Evolutionary conservation across 1,140 invertebrate genomes (phyloP), one percentile per base, ranked within the genome.

Genomic region (Paraescarpia echinospica): DNA sequence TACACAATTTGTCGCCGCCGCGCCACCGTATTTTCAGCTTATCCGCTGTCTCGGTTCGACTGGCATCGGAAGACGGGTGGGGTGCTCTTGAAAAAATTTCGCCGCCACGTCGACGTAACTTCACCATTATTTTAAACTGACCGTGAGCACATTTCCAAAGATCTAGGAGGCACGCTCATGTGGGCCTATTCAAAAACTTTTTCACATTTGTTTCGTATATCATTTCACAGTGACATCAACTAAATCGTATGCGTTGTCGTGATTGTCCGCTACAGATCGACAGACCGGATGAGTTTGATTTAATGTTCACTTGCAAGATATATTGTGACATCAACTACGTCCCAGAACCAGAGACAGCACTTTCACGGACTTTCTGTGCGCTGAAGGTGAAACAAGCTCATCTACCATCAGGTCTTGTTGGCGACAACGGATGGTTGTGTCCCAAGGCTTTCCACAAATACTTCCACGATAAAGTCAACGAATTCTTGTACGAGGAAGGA

Each of bases 201-300:
- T n/a, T n/a, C n/a, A n/a, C n/a, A n/a, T n/a, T n/a, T n/a, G n/a
- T n/a, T n/a, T n/a, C n/a, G n/a, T n/a, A n/a, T n/a, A n/a, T n/a
- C n/a, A n/a, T n/a, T n/a, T n/a, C n/a, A n/a, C n/a, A n/a, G n/a
- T n/a, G n/a, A n/a, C 48, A 18, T 77, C 59, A 77, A 77, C 9
- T 14, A 31, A 2, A 27, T 77, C 59, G 18, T 14, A 31, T 77
- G 22, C 4, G 22, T 77, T 77, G 22, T 77, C 27, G 9, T 77
- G 8, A 77, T 77, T 31, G 22, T 77, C 22, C 22, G 22, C 22
- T 77, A 77, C 59, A 90, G 90, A 90, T 90, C 35, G 90, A 90
- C 35, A 90, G 35, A 41, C 18, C 90, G 18, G 90, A 90, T 90
- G 90, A 90, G 90, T 90, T 35, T 41, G 90, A 90, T 31, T 33